Evolutionary conservation across 2,888 invertebrate genomes (phyloP), one percentile per base, ranked within the genome.

Genomic region (Drosophila diplacantha): DNA sequence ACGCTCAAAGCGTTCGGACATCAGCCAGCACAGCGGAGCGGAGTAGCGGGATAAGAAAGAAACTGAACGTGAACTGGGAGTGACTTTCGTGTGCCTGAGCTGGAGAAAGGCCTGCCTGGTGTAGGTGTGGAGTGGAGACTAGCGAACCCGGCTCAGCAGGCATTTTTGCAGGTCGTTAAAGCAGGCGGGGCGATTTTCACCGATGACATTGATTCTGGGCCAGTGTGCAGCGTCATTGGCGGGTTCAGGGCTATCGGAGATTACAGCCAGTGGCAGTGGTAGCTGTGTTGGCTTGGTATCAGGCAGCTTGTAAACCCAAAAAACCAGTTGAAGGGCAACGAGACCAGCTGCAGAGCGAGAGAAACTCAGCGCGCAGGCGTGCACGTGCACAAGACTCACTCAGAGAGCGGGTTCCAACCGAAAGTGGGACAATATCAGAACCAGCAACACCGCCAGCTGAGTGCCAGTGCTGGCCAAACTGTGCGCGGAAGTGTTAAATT

Each of bases 311-410:
- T 56, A 53, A 66, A 46, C 65, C 44, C 24, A 26, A 77, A 82
- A 78, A 82, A 78, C 78, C 82, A 67, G 82, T 78, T 78, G 61
- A 72, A 74, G 63, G 77, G 75, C 71, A 70, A 69, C 52, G 46
- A 55, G 22, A 43, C 32, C 63, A 66, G 50, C 62, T 54, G 44
- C 31, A 32, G 37, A 43, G 26, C 41, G 35, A 51, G 58, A 65
- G 69, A 53, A 57, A 59, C 50, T 66, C 39, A 11, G 29, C 47
- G 65, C 51, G 63, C 64, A 55, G 43, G 57, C 72, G 68, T 67
- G 55, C 82, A 80, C 80, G 80, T 80, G 81, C 81, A 72, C 41
- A 43, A 68, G 56, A 51, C 51, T 35, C 56, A 26, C 22, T 26
- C 37, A 44, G 49, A 58, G 57, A 63, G 55, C 20, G 64, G 24